These are phyloP conservation scores for Elanoides forficatus DNA, from an alignment of 2,113 vertebrate species.

Conservation along the genomic window DNA sequence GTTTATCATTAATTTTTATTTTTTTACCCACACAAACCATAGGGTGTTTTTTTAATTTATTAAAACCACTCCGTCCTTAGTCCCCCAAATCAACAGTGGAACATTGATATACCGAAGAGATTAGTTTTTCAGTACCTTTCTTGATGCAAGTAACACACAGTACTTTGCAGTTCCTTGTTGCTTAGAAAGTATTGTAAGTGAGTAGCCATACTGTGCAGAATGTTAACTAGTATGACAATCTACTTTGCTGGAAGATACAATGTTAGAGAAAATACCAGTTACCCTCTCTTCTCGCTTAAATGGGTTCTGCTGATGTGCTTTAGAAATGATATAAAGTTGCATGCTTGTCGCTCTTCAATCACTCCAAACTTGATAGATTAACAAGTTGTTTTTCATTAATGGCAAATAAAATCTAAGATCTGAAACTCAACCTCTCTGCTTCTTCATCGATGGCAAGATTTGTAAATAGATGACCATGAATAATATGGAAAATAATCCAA, in stretches of 20 bases:
- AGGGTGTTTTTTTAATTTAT: neutral
- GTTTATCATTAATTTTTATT: constrained; percentile 14
- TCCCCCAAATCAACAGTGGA: neutral
- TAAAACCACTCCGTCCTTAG: neutral
- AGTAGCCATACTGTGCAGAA: neutral
- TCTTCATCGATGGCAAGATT: neutral
- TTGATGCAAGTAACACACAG: neutral
- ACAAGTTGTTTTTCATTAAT: neutral
- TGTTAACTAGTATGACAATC: neutral
- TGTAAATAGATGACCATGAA: neutral
- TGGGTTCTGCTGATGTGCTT: neutral
- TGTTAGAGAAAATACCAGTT: neutral
- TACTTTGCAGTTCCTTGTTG: neutral
- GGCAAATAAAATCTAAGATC: neutral
- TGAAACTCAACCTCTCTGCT: neutral
- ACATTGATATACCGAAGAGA: neutral
- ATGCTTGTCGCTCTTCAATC: neutral
- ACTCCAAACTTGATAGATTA: neutral
- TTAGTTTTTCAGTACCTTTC: neutral
- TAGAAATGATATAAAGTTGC: neutral
- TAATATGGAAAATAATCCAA: neutral
- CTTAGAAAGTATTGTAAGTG: neutral
- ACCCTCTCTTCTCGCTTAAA: neutral
- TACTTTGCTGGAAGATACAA: neutral
- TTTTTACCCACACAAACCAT: constrained; percentile 39